Conservation (phyloP, 2,797 vertebrate genomes). For the Hapalemur alaotrensis region DNA sequence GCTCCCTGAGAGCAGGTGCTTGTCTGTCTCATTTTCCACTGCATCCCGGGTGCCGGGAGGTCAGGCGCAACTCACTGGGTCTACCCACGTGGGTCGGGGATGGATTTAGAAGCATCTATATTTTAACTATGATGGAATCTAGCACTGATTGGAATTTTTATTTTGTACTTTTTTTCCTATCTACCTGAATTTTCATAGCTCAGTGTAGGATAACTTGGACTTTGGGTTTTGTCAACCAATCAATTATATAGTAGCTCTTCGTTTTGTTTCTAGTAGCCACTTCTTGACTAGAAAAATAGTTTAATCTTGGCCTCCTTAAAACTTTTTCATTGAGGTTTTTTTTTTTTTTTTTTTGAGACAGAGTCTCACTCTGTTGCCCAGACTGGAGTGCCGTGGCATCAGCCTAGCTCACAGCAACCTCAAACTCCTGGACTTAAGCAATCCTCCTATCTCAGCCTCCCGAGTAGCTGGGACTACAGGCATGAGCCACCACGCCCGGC, state of each 20-base stretch:
- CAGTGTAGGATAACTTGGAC: neutral
- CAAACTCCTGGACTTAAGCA: no score
- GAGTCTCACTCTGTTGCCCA: no score
- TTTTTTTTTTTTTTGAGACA: no score
- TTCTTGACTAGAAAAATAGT: neutral
- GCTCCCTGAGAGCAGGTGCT: neutral
- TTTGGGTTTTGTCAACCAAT: neutral
- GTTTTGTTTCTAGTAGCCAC: neutral
- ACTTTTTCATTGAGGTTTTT: neutral
- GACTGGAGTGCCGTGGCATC: no score
- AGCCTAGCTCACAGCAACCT: no score
- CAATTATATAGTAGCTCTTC: neutral
- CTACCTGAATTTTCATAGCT: conserved; percentile 23
- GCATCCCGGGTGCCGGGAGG: neutral
- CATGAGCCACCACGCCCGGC: fast-evolving
- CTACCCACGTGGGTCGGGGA: neutral
- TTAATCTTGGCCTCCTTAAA: neutral
- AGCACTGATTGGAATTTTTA: neutral
- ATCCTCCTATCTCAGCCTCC: no score
- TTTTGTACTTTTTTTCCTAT: neutral
- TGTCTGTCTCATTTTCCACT: neutral
- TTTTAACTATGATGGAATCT: neutral
- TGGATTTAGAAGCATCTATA: neutral
- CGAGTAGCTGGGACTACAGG: no score
- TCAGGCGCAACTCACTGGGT: neutral